Conservation (phyloP, 2,888 invertebrate genomes). For the Emmelina monodactyla region DNA sequence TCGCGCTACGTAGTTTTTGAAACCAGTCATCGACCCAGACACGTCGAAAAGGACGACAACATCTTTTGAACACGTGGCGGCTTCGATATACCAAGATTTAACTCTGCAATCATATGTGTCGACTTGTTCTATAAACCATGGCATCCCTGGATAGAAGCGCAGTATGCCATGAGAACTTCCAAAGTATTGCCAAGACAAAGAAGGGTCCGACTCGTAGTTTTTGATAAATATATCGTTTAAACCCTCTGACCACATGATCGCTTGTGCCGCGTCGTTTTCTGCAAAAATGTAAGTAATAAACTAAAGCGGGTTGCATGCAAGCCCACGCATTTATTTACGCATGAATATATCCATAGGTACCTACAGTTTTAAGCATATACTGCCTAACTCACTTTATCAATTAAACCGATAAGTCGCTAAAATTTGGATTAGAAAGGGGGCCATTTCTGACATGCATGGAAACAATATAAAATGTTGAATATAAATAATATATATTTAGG, state of each 20-base stretch:
- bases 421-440: too few relatives aligned
- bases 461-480: conserved; percentile 2
- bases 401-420: too few relatives aligned
- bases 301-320: too few relatives aligned
- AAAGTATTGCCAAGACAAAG: conserved; percentile 96
- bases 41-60: conserved; percentile 94
- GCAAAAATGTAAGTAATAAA: conserved; percentile 20
- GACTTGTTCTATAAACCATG: conserved; percentile 62
- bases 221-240: conserved; percentile 84
- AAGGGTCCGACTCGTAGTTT: conserved; percentile 89
- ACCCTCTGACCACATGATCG: conserved; percentile 87
- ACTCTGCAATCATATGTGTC: conserved; percentile 94
- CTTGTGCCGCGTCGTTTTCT: conserved; percentile 40
- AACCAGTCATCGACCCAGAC: conserved; percentile 97
- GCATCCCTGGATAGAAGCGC: conserved; percentile 87
- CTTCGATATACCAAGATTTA: conserved; percentile 96
- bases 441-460: too few relatives aligned
- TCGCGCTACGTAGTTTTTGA: conserved; percentile 76
- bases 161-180: conserved; percentile 93
- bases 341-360: too few relatives aligned
- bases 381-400: too few relatives aligned
- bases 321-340: too few relatives aligned
- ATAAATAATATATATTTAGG: neutral
- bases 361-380: too few relatives aligned
- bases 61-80: conserved; percentile 97